These are phyloP conservation scores for Conus betulinus DNA, from an alignment of 1,140 invertebrate genomes.

Conservation along the genomic window DNA sequence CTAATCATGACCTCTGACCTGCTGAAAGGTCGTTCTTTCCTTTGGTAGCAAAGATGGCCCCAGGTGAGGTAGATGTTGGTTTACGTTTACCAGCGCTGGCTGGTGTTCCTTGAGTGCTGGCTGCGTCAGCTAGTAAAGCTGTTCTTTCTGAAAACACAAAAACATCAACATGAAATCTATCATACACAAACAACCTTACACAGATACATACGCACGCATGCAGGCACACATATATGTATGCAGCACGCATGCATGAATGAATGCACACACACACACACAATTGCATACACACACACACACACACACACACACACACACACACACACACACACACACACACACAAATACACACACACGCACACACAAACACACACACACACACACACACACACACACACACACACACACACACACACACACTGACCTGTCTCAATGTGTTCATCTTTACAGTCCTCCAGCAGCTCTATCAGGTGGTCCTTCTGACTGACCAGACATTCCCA, in stretches of 20 bases:
- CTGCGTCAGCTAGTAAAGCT: constrained; percentile 11
- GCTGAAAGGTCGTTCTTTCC: constrained; percentile 14
- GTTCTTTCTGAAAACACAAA: constrained; percentile 21
- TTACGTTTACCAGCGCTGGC: constrained; percentile 8
- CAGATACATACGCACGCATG: neutral
- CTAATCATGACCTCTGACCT: neutral
- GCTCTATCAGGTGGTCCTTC: constrained; percentile 83
- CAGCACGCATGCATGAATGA: no score
- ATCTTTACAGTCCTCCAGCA: constrained; percentile 78
- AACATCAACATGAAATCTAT: neutral
- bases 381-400: neutral
- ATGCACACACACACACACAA: neutral
- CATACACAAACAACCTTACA: neutral
- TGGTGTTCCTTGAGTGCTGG: constrained; percentile 3
- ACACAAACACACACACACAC: neutral
- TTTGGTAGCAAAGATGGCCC: constrained; percentile 26
- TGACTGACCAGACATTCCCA: constrained; percentile 92
- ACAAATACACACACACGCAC: neutral
- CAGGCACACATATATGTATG: neutral
- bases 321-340: neutral
- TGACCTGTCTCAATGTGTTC: constrained; percentile 64
- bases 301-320: neutral
- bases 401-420: neutral
- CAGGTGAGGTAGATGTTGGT: constrained; percentile 22
- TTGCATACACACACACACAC: neutral